phyloP scores from a whole-genome alignment of 2,888 invertebrate genomes.

The Bedellia somnulentella region DNA sequence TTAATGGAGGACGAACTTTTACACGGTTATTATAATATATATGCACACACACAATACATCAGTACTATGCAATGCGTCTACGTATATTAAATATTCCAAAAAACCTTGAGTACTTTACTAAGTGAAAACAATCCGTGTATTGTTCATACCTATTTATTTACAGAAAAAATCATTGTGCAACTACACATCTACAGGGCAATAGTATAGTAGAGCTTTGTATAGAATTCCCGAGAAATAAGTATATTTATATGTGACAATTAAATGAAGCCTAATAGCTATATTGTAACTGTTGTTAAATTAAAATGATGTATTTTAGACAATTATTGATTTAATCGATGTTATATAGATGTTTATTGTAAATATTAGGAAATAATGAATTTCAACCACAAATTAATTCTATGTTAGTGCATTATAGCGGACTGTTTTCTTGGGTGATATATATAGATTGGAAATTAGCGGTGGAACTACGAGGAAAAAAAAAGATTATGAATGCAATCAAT shows the following conservation, averaged over 20 bases:
- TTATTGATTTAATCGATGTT: slow-evolving; percentile 60
- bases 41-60: too few relatives aligned
- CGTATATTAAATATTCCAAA: too few relatives aligned
- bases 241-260: slow-evolving; percentile 35
- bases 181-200: slow-evolving; percentile 23
- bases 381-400: slow-evolving; percentile 28
- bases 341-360: slow-evolving; percentile 60
- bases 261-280: slow-evolving; percentile 39
- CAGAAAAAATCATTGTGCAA: slow-evolving; percentile 9
- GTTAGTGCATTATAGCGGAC: not conserved
- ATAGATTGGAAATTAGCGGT: too few relatives aligned
- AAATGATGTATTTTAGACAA: slow-evolving; percentile 58
- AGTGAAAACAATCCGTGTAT: too few relatives aligned
- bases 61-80: too few relatives aligned
- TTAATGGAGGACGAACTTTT: too few relatives aligned
- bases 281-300: slow-evolving; percentile 52
- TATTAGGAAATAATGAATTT: slow-evolving; percentile 46
- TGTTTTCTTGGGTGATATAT: not conserved
- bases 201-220: slow-evolving; percentile 7
- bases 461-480: too few relatives aligned
- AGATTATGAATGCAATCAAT: too few relatives aligned
- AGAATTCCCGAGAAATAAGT: slow-evolving; percentile 19
- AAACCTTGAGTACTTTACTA: too few relatives aligned
- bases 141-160: slow-evolving; percentile 20
- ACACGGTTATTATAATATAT: too few relatives aligned